A percentile compares a stretch with the other conserved stretches of the same genome.
These are phyloP conservation scores for Neofelis nebulosa DNA, from an alignment of 2,113 vertebrate genomes.

Conservation along the genomic window DNA sequence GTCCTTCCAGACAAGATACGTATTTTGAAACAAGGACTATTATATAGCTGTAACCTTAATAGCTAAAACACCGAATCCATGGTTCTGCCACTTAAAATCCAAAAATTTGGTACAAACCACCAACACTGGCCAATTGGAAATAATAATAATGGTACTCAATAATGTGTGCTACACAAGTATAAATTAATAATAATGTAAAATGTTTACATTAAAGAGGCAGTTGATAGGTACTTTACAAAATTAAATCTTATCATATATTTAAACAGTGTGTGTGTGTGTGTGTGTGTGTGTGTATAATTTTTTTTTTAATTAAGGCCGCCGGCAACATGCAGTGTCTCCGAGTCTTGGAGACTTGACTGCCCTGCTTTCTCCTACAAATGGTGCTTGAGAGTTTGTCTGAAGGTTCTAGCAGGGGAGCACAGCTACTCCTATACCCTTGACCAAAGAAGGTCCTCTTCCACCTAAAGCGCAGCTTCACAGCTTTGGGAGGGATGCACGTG, in stretches of 20 bases:
- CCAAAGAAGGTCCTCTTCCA: background rate
- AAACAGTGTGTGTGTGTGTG: background rate
- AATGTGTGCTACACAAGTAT: background rate
- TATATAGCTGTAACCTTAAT: background rate
- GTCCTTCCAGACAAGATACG: background rate
- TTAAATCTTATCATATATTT: background rate
- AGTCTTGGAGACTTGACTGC: background rate
- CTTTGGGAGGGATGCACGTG: background rate
- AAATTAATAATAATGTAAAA: background rate
- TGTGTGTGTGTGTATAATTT: no score
- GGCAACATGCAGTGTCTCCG: background rate
- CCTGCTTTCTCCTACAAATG: background rate
- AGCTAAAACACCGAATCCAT: background rate
- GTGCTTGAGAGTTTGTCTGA: background rate
- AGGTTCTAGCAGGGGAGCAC: background rate
- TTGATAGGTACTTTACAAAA: background rate
- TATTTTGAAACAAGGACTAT: background rate
- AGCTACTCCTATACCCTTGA: background rate
- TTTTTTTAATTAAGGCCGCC: background rate
- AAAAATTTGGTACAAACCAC: background rate
- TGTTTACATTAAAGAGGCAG: background rate
- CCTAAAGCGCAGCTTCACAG: background rate
- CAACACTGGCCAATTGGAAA: background rate
- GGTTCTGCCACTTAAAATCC: background rate
- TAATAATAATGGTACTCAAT: background rate